A percentile compares a stretch with the other conserved stretches of the same genome.
Conservation (phyloP, 2,888 invertebrate species). For the Arctia plantaginis region DNA sequence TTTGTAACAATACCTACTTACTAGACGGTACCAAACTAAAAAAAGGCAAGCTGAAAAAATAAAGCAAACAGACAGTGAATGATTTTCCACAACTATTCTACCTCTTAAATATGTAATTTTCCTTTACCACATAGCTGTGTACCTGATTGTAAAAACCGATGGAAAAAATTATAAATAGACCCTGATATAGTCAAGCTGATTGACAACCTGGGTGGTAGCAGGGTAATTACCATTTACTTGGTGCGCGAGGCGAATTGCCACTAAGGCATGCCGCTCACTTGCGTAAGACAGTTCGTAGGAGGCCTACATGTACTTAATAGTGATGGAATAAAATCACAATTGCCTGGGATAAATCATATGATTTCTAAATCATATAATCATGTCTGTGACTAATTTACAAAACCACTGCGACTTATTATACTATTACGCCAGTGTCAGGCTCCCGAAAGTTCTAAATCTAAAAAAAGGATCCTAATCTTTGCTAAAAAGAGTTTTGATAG, state of each 20-base stretch:
- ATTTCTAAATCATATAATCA: too few relatives aligned
- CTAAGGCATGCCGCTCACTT: constrained; percentile 39
- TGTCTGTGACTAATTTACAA: too few relatives aligned
- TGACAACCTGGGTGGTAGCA: constrained; percentile 64
- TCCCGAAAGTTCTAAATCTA: too few relatives aligned
- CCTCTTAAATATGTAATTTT: too few relatives aligned
- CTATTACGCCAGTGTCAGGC: too few relatives aligned
- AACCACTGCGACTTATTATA: too few relatives aligned
- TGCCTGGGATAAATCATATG: too few relatives aligned
- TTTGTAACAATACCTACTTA: background rate
- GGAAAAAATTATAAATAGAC: constrained; percentile 11
- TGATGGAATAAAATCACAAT: too few relatives aligned
- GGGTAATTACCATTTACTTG: constrained; percentile 62
- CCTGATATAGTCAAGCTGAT: constrained; percentile 43
- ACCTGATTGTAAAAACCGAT: background rate
- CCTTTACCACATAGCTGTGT: background rate
- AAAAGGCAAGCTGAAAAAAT: background rate
- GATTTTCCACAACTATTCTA: background rate
- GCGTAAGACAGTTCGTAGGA: constrained; percentile 52
- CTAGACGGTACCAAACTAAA: background rate
- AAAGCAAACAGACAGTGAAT: too few relatives aligned
- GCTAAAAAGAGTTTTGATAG: too few relatives aligned
- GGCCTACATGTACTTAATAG: constrained; percentile 33
- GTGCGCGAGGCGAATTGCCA: constrained; percentile 35
- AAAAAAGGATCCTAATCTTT: too few relatives aligned